Evolutionary conservation across 2,888 invertebrate species (phyloP).

Genomic region (Ichneumon xanthorius): DNA sequence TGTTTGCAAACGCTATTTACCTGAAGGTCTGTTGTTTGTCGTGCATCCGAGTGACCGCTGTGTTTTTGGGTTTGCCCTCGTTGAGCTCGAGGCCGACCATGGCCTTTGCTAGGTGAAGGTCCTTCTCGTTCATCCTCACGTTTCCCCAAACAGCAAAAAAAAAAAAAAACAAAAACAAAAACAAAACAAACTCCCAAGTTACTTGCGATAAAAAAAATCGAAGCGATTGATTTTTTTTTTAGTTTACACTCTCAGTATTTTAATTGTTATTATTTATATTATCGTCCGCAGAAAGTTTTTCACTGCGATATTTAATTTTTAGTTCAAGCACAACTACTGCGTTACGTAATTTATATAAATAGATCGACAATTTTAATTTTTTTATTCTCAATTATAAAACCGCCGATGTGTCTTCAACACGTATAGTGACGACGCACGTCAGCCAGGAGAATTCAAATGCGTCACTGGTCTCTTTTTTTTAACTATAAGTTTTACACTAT

Average conservation of each 20-base stretch:
- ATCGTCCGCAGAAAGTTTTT: neutral
- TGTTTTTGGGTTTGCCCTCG: constrained; percentile 86
- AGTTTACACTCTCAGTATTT: neutral
- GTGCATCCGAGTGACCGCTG: constrained; percentile 87
- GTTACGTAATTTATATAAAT: neutral
- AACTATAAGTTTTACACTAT: neutral
- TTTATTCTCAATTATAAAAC: neutral
- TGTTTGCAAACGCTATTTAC: constrained; percentile 82
- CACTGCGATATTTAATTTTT: neutral
- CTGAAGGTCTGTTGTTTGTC: constrained; percentile 90
- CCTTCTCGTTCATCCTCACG: constrained; percentile 89
- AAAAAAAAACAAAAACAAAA: neutral
- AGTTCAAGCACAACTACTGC: neutral
- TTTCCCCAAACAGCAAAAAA: neutral
- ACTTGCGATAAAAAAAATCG: neutral
- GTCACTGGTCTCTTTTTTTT: neutral
- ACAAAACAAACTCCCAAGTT: neutral
- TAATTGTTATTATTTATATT: neutral
- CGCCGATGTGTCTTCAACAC: neutral
- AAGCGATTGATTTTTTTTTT: neutral
- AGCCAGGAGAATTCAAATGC: neutral
- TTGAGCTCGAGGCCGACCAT: constrained; percentile 87
- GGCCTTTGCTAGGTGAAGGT: constrained; percentile 90
- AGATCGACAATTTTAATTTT: neutral
- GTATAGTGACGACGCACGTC: neutral